A percentile compares a stretch with the other conserved stretches of the same genome.
phyloP scores from a whole-genome alignment of 2,797 vertebrate genomes.

The Xenops minutus region DNA sequence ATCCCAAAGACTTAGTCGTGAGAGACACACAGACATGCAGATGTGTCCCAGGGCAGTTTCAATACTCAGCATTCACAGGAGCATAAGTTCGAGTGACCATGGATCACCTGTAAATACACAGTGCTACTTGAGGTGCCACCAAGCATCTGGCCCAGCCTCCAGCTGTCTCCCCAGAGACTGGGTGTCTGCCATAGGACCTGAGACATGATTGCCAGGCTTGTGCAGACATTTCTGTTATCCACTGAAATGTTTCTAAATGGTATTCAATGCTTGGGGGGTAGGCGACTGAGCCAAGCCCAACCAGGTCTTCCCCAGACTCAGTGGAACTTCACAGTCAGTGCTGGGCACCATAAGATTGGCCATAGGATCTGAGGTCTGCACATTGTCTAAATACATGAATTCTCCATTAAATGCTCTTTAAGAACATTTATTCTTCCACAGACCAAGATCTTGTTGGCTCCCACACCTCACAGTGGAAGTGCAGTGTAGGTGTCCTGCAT shows the following conservation, averaged over 20 bases:
- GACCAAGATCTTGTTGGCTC: background rate
- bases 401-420: background rate
- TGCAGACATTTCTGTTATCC: background rate
- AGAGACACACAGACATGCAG: background rate
- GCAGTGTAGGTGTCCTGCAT: background rate
- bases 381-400: background rate
- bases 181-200: background rate
- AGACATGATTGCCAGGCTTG: background rate
- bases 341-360: background rate
- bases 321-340: background rate
- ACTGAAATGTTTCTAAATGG: background rate
- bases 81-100: background rate
- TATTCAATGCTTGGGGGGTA: background rate
- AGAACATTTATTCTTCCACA: background rate
- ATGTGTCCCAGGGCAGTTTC: background rate
- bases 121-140: background rate
- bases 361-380: background rate
- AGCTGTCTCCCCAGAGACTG: background rate
- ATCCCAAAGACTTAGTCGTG: background rate
- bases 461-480: background rate
- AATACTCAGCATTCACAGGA: background rate
- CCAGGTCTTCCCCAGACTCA: rapidly evolving
- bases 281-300: background rate
- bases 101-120: background rate
- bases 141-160: background rate